These are phyloP conservation scores for Falcunculus frontatus DNA, from an alignment of 2,113 vertebrate species.

Conservation along the genomic window DNA sequence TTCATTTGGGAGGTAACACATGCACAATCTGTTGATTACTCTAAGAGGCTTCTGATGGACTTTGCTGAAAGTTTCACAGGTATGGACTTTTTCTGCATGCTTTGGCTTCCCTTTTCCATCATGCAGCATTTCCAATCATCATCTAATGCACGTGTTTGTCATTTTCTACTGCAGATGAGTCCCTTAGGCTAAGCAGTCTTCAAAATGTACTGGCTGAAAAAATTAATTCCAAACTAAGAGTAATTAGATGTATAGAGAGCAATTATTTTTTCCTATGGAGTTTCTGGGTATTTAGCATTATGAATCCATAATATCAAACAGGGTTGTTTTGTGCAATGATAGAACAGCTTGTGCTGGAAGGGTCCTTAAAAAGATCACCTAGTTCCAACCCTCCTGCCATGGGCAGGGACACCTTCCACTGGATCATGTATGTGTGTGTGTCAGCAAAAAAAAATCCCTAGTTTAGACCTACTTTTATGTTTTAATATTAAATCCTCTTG, in stretches of 20 bases:
- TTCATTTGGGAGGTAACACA: conserved; percentile 41
- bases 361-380: not conserved
- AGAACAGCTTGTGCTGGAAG: not conserved
- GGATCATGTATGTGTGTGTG: not conserved
- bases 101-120: not conserved
- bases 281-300: not conserved
- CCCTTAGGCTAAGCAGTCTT: not conserved
- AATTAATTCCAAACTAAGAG: not conserved
- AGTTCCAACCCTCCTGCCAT: not conserved
- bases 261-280: not conserved
- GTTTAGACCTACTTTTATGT: not conserved
- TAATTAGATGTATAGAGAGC: not conserved
- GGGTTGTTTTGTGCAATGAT: not conserved
- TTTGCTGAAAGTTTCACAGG: conserved; percentile 28
- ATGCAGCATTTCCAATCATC: not conserved
- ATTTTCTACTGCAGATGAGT: not conserved
- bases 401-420: not conserved
- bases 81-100: not conserved
- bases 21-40: conserved; percentile 56
- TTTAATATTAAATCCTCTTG: not conserved
- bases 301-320: not conserved
- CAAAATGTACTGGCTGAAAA: not conserved
- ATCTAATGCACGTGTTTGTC: not conserved
- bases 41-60: not conserved
- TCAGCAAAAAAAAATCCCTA: rapidly evolving